Base-by-base conservation (phyloP, 2,888 invertebrate genomes). In the Drosophila stalkeri region DNA sequence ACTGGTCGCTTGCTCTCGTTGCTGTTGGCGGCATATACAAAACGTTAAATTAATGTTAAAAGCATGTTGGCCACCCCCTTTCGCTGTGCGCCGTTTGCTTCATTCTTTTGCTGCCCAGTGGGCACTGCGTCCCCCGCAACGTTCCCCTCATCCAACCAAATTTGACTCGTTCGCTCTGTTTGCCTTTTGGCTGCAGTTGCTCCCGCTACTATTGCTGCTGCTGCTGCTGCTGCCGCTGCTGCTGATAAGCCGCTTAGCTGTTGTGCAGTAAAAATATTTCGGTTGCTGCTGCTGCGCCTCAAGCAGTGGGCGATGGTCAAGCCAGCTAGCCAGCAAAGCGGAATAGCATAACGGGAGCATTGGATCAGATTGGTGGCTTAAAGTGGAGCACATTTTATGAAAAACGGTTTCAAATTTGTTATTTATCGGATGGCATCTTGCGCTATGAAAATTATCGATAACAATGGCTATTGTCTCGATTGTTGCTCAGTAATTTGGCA, bases 241-340 rank as follows among this genome's bases (percentile, higher is more conserved):
- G 54, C 67, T 69, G 81, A 82, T 82, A 82, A 82, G 82, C 82
- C 71, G 83, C 86, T 84, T 83, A 86, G 59, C 83, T 65, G 63
- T 74, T 77, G 80, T 65, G 86, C 77, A 75, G 64, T 77, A 68
- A 75, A 80, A 85, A 82, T 80, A 82, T 82, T 77, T 77, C 61
- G 62, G 62, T 39, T 76, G 59, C 35, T 65, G 44, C 41, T 72
- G 37, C 54, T 59, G 43, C 47, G 76, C 77, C 64, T 59, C 43
- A 39, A 69, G 77, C 68, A 41, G 76, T 75, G 64, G 63, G 74
- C 59, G 76, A 66, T 60, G 77, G 71, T 63, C 54, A 56, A 47
- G 75, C 67, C 67, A 47, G 75, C 67, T 63, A 47, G 37, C 47
- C 47, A 44, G 75, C 67, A 47, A 44, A 72, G 49, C 67, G 55